These are phyloP conservation scores for Macrophya alboannulata DNA, from an alignment of 2,888 invertebrate genomes.

Conservation along the genomic window DNA sequence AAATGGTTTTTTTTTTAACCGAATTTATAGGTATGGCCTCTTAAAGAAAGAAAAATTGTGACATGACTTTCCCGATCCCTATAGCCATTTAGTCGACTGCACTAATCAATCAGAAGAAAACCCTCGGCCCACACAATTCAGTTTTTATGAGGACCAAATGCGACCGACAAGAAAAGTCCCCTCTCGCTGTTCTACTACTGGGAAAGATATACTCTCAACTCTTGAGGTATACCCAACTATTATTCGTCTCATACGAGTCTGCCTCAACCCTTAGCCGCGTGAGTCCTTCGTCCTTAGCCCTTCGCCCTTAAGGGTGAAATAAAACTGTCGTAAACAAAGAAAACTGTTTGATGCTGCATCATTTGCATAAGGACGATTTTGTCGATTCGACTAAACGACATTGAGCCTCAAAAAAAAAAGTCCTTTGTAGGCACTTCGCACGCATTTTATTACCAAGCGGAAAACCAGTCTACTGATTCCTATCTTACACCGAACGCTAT, in stretches of 20 bases:
- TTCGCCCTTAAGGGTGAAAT: conserved; percentile 34
- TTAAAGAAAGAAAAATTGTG: conserved; percentile 31
- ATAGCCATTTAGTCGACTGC: conserved; percentile 32
- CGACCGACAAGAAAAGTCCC: conserved; percentile 22
- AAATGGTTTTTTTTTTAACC: conserved; percentile 33
- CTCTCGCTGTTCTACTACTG: background rate
- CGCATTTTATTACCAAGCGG: conserved; percentile 9
- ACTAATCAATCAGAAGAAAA: conserved; percentile 26
- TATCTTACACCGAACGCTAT: background rate
- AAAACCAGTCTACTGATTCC: conserved; percentile 20
- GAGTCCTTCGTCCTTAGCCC: conserved; percentile 22
- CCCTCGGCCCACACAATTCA: conserved; percentile 17
- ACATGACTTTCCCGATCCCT: conserved; percentile 28
- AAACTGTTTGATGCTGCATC: conserved; percentile 43
- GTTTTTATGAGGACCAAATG: conserved; percentile 35
- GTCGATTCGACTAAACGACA: conserved; percentile 50
- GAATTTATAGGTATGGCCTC: conserved; percentile 18
- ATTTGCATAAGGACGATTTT: conserved; percentile 45
- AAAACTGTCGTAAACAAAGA: conserved; percentile 52
- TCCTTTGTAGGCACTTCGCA: conserved; percentile 27
- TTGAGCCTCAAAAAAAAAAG: background rate
- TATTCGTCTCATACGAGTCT: conserved; percentile 21
- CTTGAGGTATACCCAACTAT: conserved; percentile 6
- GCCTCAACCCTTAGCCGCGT: background rate
- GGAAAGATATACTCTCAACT: background rate